Evolutionary conservation across 2,888 invertebrate genomes (phyloP).

Genomic region (Rhodophaea formosa): DNA sequence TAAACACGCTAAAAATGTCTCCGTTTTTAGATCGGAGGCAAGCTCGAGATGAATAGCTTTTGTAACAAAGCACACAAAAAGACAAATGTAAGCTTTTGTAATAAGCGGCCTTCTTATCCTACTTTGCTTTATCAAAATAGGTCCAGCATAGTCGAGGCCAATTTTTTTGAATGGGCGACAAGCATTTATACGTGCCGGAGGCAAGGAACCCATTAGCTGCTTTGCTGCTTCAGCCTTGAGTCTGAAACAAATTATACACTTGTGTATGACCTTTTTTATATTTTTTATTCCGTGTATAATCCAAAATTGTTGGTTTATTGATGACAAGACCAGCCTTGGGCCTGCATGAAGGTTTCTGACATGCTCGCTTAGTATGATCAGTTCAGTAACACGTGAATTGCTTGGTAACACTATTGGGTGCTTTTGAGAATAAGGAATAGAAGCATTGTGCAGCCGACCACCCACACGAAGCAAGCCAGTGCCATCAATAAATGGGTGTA

Average conservation of each 20-base stretch:
- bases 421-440: slow-evolving; percentile 21
- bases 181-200: slow-evolving; percentile 17
- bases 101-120: slow-evolving; percentile 19
- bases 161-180: slow-evolving; percentile 21
- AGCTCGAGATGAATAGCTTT: slow-evolving; percentile 25
- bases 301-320: slow-evolving; percentile 26
- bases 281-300: slow-evolving; percentile 24
- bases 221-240: slow-evolving; percentile 20
- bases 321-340: slow-evolving; percentile 18
- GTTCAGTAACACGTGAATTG: slow-evolving; percentile 18
- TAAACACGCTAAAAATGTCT: slow-evolving; percentile 21
- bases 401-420: slow-evolving; percentile 29
- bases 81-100: slow-evolving; percentile 25
- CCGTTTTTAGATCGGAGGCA: slow-evolving; percentile 22
- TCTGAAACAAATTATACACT: slow-evolving; percentile 29
- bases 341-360: slow-evolving; percentile 22
- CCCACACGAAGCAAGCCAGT: slow-evolving; percentile 21
- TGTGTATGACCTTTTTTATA: too few relatives aligned
- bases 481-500: slow-evolving; percentile 6
- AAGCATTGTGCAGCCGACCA: slow-evolving; percentile 24
- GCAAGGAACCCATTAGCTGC: slow-evolving; percentile 30
- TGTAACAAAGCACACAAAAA: too few relatives aligned
- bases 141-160: slow-evolving; percentile 28
- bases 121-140: slow-evolving; percentile 23
- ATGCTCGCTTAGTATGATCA: slow-evolving; percentile 27